Evolutionary conservation across 2,888 invertebrate genomes (phyloP).

Genomic region (Cephus spinipes): DNA sequence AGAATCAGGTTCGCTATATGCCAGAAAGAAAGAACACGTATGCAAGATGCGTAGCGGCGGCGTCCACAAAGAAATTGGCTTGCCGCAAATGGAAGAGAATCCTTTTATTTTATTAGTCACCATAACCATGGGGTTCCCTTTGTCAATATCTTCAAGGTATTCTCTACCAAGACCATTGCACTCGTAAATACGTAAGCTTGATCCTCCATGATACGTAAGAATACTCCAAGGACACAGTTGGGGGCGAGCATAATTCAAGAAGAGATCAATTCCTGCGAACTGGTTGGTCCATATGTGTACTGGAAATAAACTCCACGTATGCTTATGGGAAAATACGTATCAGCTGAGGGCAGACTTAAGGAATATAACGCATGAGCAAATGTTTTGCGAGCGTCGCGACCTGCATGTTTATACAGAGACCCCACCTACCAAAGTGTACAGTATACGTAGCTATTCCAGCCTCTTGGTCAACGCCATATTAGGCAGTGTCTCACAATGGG

Average conservation of each 20-base stretch:
- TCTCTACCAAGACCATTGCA: not conserved
- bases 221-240: not conserved
- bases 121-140: not conserved
- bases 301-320: not conserved
- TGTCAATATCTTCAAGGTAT: not conserved
- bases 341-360: not conserved
- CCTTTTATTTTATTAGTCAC: constrained; percentile 24
- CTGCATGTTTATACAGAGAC: not conserved
- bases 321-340: not conserved
- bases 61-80: constrained; percentile 29
- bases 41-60: constrained; percentile 29
- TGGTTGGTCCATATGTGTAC: not conserved
- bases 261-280: not conserved
- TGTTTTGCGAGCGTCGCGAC: not conserved
- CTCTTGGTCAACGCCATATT: constrained; percentile 14
- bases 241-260: not conserved
- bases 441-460: not conserved
- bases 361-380: not conserved
- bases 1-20: constrained; percentile 16
- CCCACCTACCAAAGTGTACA: not conserved
- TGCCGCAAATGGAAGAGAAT: constrained; percentile 13
- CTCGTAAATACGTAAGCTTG: not conserved
- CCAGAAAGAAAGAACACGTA: constrained; percentile 28
- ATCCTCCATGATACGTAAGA: not conserved
- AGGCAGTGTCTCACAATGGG: constrained; percentile 22